Conservation (phyloP, 2,888 invertebrate genomes). For the Dasysyrphus albostriatus region DNA sequence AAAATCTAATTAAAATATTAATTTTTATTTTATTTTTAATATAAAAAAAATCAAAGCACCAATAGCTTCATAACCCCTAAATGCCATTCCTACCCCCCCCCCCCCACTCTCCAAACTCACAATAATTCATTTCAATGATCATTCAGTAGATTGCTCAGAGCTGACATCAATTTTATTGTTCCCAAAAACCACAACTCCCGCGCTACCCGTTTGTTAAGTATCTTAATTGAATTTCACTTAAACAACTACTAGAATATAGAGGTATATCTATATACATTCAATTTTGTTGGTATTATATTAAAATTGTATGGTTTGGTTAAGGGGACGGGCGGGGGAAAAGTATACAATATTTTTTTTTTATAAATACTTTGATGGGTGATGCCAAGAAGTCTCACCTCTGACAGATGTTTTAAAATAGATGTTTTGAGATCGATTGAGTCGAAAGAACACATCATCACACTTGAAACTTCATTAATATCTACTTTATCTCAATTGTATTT, state of each 20-base stretch:
- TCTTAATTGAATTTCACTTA: conserved; percentile 74
- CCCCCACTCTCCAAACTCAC: conserved; percentile 56
- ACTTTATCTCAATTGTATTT: conserved; percentile 78
- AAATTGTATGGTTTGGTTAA: background rate
- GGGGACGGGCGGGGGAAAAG: background rate
- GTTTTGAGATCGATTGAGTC: conserved; percentile 60
- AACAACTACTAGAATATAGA: too few species aligned
- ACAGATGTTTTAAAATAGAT: conserved; percentile 63
- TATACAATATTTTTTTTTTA: conserved; percentile 20
- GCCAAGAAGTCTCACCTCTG: conserved; percentile 70
- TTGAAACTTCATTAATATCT: conserved; percentile 77
- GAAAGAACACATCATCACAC: conserved; percentile 74
- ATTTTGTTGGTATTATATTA: background rate
- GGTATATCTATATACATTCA: background rate
- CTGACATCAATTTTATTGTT: conserved; percentile 64
- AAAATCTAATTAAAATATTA: background rate
- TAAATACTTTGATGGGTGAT: conserved; percentile 29
- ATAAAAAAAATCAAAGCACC: conserved; percentile 9
- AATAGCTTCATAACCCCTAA: conserved; percentile 35
- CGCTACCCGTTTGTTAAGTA: conserved; percentile 61
- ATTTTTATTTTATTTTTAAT: background rate
- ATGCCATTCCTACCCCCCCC: conserved; percentile 61
- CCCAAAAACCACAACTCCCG: conserved; percentile 40
- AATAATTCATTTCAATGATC: conserved; percentile 43
- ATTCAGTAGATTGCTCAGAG: conserved; percentile 14